A percentile compares a stretch with the other conserved stretches of the same genome.
Conservation (phyloP, 2,113 vertebrate genomes). For the Peromyscus maniculatus region DNA sequence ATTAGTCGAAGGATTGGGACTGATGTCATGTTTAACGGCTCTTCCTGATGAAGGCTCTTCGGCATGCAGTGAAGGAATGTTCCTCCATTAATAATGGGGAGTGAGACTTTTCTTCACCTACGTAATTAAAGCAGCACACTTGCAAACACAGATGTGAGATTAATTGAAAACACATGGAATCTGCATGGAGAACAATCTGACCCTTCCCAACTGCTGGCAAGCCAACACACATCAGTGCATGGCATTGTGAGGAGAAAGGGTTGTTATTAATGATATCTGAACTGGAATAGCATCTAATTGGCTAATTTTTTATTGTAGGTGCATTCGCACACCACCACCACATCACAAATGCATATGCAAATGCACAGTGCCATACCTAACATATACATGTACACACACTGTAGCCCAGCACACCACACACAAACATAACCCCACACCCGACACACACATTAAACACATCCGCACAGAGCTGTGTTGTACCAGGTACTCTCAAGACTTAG, state of each 20-base stretch:
- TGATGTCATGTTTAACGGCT: constrained; percentile 62
- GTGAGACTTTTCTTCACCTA: constrained; percentile 64
- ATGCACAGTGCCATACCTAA: not conserved
- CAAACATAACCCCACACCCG: not conserved
- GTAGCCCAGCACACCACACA: not conserved
- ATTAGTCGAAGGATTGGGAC: constrained; percentile 70
- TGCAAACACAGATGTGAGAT: constrained; percentile 68
- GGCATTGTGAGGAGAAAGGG: not conserved
- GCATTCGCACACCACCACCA: not conserved
- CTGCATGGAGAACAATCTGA: constrained; percentile 45
- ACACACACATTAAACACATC: not conserved
- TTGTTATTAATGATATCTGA: constrained; percentile 58
- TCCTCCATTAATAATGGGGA: constrained; percentile 52
- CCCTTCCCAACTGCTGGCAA: constrained; percentile 37
- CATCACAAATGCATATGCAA: constrained; percentile 19
- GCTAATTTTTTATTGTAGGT: constrained; percentile 49
- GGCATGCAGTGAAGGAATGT: not conserved
- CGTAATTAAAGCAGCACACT: constrained; percentile 63
- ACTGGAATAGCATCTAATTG: constrained; percentile 46
- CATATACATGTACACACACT: not conserved
- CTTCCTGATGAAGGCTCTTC: constrained; percentile 30
- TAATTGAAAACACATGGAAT: constrained; percentile 69
- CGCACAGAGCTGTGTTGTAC: not conserved
- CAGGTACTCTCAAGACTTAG: constrained; percentile 17
- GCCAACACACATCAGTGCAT: not conserved